Evolutionary conservation across 1,140 invertebrate genomes (phyloP).

Genomic region (Cydia splendana): DNA sequence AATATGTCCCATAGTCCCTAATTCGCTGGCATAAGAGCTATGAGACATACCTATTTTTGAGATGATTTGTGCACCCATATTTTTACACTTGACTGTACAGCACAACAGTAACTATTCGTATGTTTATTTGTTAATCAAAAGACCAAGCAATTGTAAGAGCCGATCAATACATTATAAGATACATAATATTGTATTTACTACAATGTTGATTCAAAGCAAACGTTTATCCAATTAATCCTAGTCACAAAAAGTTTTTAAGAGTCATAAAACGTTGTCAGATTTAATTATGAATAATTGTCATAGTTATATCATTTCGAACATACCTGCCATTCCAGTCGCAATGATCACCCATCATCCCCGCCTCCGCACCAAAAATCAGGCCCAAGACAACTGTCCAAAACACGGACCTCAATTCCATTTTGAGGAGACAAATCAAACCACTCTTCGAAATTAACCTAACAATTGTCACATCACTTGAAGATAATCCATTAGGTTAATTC

Average conservation of each 20-base stretch:
- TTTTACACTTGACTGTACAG: too few relatives aligned
- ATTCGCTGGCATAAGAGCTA: too few relatives aligned
- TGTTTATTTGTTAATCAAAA: too few relatives aligned
- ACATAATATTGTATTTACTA: neutral
- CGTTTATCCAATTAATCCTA: neutral
- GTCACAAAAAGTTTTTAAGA: neutral
- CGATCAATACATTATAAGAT: too few relatives aligned
- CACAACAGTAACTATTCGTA: too few relatives aligned
- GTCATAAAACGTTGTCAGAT: neutral
- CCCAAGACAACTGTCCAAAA: constrained; percentile 73
- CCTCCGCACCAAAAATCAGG: constrained; percentile 66
- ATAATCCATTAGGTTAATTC: constrained; percentile 47
- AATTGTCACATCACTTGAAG: constrained; percentile 57
- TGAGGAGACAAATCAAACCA: constrained; percentile 43
- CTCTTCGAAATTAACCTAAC: constrained; percentile 38
- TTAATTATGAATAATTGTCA: constrained; percentile 33
- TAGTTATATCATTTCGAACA: constrained; percentile 37
- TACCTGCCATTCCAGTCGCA: constrained; percentile 83
- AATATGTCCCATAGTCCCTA: too few relatives aligned
- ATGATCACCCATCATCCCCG: constrained; percentile 80
- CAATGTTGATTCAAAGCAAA: neutral
- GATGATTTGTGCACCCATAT: too few relatives aligned
- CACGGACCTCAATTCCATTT: constrained; percentile 55
- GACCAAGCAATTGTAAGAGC: too few relatives aligned
- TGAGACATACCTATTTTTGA: too few relatives aligned